Percentiles rank a stretch among this genome's conserved stretches.
Evolutionary conservation across 1,140 invertebrate species (phyloP).

Genomic region (Phymastichus coffea): DNA sequence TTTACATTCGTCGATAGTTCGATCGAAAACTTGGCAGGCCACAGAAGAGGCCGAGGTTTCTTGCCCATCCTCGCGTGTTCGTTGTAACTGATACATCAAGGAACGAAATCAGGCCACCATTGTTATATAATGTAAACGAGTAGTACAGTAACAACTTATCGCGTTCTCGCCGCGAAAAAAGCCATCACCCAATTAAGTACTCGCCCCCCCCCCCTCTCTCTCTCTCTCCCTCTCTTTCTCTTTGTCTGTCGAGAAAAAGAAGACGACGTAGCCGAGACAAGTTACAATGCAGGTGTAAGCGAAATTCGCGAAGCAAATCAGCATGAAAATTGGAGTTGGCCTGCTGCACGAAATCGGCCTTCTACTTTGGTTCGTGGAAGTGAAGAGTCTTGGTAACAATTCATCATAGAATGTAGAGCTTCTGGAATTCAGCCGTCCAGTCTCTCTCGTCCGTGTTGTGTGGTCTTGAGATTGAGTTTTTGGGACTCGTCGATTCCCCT

Average conservation of each 20-base stretch:
- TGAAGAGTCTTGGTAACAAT: slow-evolving; percentile 36
- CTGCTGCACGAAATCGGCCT: slow-evolving; percentile 28
- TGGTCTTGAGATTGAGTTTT: not conserved
- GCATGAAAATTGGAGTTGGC: slow-evolving; percentile 34
- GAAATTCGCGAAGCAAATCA: slow-evolving; percentile 25
- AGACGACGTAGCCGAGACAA: slow-evolving; percentile 4
- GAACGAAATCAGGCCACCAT: not conserved
- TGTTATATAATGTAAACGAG: not conserved
- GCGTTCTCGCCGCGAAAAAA: not conserved
- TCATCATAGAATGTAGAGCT: slow-evolving; percentile 56
- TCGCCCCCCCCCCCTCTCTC: not conserved
- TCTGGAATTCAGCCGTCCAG: slow-evolving; percentile 51
- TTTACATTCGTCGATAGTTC: too few relatives aligned
- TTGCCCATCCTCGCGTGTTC: too few relatives aligned
- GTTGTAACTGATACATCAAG: not conserved
- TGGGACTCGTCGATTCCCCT: not conserved
- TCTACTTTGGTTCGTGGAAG: slow-evolving; percentile 41
- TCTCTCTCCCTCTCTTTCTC: not conserved
- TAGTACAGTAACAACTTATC: not conserved
- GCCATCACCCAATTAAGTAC: not conserved
- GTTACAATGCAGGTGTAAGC: not conserved
- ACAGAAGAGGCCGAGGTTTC: too few relatives aligned
- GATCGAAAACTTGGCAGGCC: too few relatives aligned
- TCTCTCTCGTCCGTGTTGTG: slow-evolving; percentile 47
- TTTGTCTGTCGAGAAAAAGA: not conserved